Percentiles rank a stretch among this genome's conserved stretches.
Conservation (phyloP, 2,888 invertebrate species). For the Chloromyia formosa region DNA sequence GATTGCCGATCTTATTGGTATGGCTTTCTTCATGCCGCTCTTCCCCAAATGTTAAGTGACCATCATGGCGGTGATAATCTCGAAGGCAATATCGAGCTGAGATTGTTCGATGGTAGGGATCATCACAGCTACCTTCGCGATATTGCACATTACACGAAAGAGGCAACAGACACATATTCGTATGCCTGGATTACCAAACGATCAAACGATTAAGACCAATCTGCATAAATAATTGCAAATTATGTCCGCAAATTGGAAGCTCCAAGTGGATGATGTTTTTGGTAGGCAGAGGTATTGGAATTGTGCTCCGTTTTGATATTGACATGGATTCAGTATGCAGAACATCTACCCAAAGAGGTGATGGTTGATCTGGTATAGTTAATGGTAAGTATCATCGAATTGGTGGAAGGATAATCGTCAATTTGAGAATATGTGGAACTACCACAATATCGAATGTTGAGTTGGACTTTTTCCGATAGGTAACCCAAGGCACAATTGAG, state of each 20-base stretch:
- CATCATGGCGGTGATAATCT: conserved; percentile 45
- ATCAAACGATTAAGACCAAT: conserved; percentile 43
- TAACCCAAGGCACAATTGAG: too few relatives aligned
- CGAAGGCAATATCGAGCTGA: conserved; percentile 26
- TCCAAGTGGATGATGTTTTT: conserved; percentile 23
- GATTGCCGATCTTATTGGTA: conserved; percentile 14
- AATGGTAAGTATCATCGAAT: too few relatives aligned
- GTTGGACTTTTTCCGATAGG: too few relatives aligned
- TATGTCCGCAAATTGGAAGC: conserved; percentile 45
- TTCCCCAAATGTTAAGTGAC: conserved; percentile 35
- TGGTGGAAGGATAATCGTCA: too few relatives aligned
- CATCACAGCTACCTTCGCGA: neutral
- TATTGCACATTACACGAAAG: neutral
- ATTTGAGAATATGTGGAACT: too few relatives aligned
- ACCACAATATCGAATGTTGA: too few relatives aligned
- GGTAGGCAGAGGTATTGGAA: neutral
- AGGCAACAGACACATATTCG: neutral
- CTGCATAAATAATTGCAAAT: conserved; percentile 51
- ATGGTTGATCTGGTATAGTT: too few relatives aligned
- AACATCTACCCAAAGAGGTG: too few relatives aligned
- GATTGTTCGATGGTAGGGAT: neutral
- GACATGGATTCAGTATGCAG: too few relatives aligned
- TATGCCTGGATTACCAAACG: conserved; percentile 7
- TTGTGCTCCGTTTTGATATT: too few relatives aligned
- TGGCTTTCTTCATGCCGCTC: neutral